Evolutionary conservation across 2,113 vertebrate species (phyloP).

Genomic region (Phodopus roborovskii): DNA sequence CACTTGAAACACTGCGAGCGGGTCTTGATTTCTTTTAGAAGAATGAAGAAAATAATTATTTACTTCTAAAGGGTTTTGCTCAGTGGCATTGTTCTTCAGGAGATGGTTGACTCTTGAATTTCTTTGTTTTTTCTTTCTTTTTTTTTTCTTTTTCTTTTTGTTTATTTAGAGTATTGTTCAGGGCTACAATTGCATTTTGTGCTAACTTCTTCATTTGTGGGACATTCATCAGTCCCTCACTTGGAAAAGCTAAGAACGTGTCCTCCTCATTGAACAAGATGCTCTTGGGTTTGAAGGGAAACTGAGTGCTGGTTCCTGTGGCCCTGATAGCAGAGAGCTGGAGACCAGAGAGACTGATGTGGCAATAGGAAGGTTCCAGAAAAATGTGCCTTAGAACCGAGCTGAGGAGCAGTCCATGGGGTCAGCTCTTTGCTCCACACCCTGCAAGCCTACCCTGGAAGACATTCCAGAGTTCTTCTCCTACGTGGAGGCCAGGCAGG

Average conservation of each 20-base stretch:
- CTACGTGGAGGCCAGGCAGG: background rate
- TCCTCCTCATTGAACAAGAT: background rate
- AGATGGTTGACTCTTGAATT: background rate
- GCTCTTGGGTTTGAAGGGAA: background rate
- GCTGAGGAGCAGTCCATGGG: background rate
- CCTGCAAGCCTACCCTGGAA: background rate
- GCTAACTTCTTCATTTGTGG: constrained; percentile 8
- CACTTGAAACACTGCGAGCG: constrained; percentile 43
- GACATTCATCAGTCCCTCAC: background rate
- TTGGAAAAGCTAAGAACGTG: background rate
- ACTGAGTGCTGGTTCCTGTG: background rate
- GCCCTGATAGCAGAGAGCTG: background rate
- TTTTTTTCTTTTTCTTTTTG: background rate
- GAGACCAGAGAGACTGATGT: background rate
- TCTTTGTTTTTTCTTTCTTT: background rate
- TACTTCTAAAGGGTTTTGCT: constrained; percentile 67
- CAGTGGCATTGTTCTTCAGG: background rate
- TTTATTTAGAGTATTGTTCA: constrained; percentile 26
- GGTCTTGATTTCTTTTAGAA: constrained; percentile 23
- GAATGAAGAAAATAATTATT: constrained; percentile 70
- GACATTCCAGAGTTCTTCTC: background rate
- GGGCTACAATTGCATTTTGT: constrained; percentile 14
- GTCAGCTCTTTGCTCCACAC: no score
- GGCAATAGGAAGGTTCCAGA: background rate
- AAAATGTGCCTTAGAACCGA: background rate